Base-by-base conservation (phyloP, 1,140 invertebrate genomes). In the Drosophila truncata region DNA sequence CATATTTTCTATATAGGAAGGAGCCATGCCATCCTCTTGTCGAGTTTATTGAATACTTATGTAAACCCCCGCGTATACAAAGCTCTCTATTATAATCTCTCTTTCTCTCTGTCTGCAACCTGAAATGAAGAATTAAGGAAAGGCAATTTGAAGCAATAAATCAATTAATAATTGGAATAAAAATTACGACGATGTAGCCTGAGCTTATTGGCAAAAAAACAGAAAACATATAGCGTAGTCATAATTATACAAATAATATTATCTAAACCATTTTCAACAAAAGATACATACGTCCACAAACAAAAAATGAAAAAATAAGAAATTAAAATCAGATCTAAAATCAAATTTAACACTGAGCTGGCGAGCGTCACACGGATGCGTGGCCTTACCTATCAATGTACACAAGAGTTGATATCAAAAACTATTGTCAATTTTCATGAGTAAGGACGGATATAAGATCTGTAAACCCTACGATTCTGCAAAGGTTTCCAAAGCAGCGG, bases 391-490 rank as follows among this genome's bases (percentile, higher is more conserved):
- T 52, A 72, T 73, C 41, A 59, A 67, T 60, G 54, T 78, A 74
- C 59, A 58, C 46, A 72, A 62, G 72, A 84, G 81, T 72, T 84
- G 72, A 84, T 85, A 84, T 81, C 82, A 81, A 85, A 50, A 85
- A 81, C 80, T 65, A 85, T 54, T 81, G 82, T 85, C 82, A 85
- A 85, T 85, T 85, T 79, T 73, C 80, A 72, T 23, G 49, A 37
- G 29, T 44, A 77, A 16, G 14, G 23, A 31, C 27, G 10, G 41
- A 76, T 79, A 71, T 47, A 60, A 16, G 59, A 64, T 46, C 63
- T 41, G 57, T 73, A 61, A 46, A 41, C 33, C 9, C 52, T 33
- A 67, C 18, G 44, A 67, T 62, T 47, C 35, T 72, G 69, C 49
- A 41, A 50, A 29, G 44, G 70, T 72, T 72, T 72, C 70, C 58